A percentile compares a stretch with the other conserved stretches of the same genome.
Conservation (phyloP, 2,797 vertebrate genomes). For the Galagoides demidoff region DNA sequence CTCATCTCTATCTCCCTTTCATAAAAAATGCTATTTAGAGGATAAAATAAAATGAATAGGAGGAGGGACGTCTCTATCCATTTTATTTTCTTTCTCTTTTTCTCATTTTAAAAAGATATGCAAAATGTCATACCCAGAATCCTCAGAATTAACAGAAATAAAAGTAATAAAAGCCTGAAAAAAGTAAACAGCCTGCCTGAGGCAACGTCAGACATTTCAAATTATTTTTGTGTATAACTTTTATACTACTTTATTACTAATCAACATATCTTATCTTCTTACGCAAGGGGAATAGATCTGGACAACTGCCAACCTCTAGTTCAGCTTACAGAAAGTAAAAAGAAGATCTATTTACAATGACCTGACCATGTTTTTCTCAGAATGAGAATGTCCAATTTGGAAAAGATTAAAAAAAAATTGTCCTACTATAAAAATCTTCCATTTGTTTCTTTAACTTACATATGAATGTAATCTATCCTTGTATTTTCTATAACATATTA, state of each 20-base stretch:
- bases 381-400: not conserved
- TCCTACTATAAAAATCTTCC: not conserved
- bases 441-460: conserved; percentile 24
- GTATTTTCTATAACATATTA: conserved; percentile 16
- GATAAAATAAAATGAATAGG: not conserved
- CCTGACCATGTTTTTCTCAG: conserved; percentile 36
- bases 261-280: not conserved
- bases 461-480: not conserved
- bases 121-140: conserved; percentile 24
- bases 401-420: not conserved
- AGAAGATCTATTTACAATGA: not conserved
- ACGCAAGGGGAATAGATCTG: not conserved
- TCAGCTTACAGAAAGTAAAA: conserved; percentile 46
- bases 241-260: conserved; percentile 1
- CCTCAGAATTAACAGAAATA: conserved; percentile 33
- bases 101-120: not conserved
- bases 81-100: conserved; percentile 23
- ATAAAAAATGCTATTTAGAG: not conserved
- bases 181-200: not conserved
- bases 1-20: not conserved
- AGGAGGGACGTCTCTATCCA: not conserved
- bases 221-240: conserved; percentile 20
- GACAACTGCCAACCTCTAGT: not conserved
- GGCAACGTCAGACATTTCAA: not conserved
- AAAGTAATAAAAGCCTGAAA: not conserved